Evolutionary conservation across 2,888 invertebrate genomes (phyloP).

Genomic region (Pelosia muscerda): DNA sequence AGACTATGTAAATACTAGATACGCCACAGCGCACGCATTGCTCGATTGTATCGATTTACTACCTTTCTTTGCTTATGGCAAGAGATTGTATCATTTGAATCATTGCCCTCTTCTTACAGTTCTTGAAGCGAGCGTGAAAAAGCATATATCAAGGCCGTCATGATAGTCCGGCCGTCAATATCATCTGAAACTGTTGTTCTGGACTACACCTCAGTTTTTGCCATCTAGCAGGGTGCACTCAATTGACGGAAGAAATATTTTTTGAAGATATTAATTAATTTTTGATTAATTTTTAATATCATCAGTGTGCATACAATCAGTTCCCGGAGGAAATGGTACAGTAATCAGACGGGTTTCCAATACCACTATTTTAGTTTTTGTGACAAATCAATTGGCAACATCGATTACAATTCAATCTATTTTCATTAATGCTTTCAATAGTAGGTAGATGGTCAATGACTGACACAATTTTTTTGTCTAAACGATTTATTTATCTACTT

Average conservation of each 20-base stretch:
- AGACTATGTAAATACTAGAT: constrained; percentile 28
- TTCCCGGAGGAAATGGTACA: constrained; percentile 23
- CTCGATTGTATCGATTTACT: constrained; percentile 29
- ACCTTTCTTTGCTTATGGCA: constrained; percentile 16
- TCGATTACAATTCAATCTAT: constrained; percentile 43
- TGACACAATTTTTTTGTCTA: constrained; percentile 44
- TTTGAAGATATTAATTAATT: no score
- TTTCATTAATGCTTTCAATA: constrained; percentile 44
- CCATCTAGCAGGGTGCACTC: no score
- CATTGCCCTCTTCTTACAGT: no score
- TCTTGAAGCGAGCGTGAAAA: no score
- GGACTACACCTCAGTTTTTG: no score
- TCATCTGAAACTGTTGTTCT: no score
- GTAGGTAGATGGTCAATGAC: constrained; percentile 43
- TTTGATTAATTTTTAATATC: constrained; percentile 19
- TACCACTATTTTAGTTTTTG: constrained; percentile 23
- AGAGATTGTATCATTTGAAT: constrained; percentile 9
- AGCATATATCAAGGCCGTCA: no score
- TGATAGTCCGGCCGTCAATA: no score
- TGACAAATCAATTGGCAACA: constrained; percentile 35
- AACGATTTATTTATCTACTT: constrained; percentile 36
- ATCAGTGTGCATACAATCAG: constrained; percentile 27
- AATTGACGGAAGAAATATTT: no score
- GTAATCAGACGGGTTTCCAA: constrained; percentile 18
- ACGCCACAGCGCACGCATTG: constrained; percentile 6